These are phyloP conservation scores for Thamnaconus septentrionalis DNA, from an alignment of 2,113 vertebrate species.

Conservation along the genomic window DNA sequence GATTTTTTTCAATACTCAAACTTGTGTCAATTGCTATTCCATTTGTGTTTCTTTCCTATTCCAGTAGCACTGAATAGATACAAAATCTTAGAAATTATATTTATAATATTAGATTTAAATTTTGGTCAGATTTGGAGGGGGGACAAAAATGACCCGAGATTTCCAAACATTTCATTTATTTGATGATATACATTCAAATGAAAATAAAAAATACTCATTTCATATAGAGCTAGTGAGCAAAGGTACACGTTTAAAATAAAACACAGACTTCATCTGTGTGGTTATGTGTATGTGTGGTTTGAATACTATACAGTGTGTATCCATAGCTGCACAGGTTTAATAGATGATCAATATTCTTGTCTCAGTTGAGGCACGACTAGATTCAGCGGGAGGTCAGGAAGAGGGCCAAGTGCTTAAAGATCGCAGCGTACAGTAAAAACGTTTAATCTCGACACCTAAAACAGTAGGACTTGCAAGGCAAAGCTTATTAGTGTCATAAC, in stretches of 20 bases:
- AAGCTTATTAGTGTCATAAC: constrained; percentile 54
- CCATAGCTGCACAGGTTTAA: constrained; percentile 72
- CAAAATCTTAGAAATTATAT: no score
- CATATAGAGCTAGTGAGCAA: constrained; percentile 63
- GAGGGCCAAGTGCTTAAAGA: constrained; percentile 62
- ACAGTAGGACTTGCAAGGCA: constrained; percentile 69
- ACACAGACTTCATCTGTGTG: constrained; percentile 73
- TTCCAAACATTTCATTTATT: constrained; percentile 77
- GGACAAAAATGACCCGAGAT: not conserved
- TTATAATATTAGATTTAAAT: no score
- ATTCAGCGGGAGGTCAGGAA: constrained; percentile 56
- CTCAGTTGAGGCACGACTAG: constrained; percentile 75
- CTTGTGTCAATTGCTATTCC: no score
- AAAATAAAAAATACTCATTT: constrained; percentile 65
- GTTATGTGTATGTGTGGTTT: constrained; percentile 71
- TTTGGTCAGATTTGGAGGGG: no score
- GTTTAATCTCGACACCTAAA: constrained; percentile 54
- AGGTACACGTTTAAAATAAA: constrained; percentile 73
- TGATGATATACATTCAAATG: constrained; percentile 69
- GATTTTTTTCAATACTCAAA: no score
- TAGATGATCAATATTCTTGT: constrained; percentile 65
- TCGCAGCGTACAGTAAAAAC: constrained; percentile 63
- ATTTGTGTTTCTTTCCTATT: no score
- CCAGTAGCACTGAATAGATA: no score
- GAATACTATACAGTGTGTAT: constrained; percentile 80